A percentile compares a stretch with the other conserved stretches of the same genome.
Evolutionary conservation across 2,113 vertebrate genomes (phyloP).

Genomic region (Gymnocephalus cernua): DNA sequence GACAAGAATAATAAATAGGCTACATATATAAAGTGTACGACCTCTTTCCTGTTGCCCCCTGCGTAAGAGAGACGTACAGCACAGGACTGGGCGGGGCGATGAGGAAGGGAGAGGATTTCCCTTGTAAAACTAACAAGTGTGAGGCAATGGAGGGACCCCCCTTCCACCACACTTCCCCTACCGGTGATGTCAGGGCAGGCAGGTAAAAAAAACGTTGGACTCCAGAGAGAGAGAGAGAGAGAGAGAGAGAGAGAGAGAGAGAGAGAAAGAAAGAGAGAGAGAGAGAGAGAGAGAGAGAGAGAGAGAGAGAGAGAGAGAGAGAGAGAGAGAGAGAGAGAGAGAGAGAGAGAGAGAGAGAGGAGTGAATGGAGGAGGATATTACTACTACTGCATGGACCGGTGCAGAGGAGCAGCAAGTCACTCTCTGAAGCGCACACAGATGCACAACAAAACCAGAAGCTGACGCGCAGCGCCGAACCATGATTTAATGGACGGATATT

Average conservation of each 20-base stretch:
- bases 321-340: constrained; percentile 44
- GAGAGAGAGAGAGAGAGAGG: constrained; percentile 44
- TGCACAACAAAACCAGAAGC: constrained; percentile 64
- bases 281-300: constrained; percentile 45
- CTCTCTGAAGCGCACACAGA: constrained; percentile 62
- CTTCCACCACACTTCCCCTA: constrained; percentile 60
- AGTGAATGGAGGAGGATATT: constrained; percentile 77
- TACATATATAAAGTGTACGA: constrained; percentile 52
- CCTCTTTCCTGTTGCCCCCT: constrained; percentile 32
- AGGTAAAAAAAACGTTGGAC: constrained; percentile 70
- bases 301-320: constrained; percentile 45
- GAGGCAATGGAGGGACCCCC: constrained; percentile 49
- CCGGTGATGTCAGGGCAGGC: constrained; percentile 81
- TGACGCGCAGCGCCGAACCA: constrained; percentile 55
- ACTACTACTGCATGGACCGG: constrained; percentile 74
- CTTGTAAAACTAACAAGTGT: constrained; percentile 71
- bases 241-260: too few relatives aligned
- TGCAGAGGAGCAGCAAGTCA: constrained; percentile 71
- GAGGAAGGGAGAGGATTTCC: constrained; percentile 73
- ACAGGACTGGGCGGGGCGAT: constrained; percentile 6
- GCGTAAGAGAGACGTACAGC: constrained; percentile 43
- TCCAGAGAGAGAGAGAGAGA: constrained; percentile 55
- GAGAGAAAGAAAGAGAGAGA: constrained; percentile 50
- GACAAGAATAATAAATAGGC: constrained; percentile 20
- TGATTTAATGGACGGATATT: constrained; percentile 62